Base-by-base conservation (phyloP, 2,797 vertebrate species). In the Coregonus suidteri region DNA sequence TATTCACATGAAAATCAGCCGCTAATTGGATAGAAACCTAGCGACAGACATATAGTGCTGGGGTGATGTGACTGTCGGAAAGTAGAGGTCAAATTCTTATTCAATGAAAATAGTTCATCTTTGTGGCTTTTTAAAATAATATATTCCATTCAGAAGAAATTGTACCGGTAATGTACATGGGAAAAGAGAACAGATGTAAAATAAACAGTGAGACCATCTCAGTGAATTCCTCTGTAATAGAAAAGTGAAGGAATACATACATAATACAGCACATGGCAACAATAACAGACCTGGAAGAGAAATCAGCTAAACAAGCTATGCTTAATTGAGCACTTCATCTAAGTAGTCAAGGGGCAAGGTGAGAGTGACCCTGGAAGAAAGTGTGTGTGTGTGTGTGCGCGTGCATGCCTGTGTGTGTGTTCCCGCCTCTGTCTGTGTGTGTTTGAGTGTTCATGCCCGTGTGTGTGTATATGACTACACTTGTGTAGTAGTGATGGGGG, bases 241-340 rank as follows among this genome's bases (percentile, higher is more conserved):
- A 75, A 79, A 83, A 83, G 79, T 74, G 75, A 82, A 84, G 78
- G 78, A 80, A 74, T 75, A 69, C 79, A 11, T 47, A 47, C 41
- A 93, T 94, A 93, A 81, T 75, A 52, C 81, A 81, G 92, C 91
- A 93, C 91, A 94, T 93, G 93, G 93, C 92, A 93, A 84, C 88
- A 92, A 94, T 94, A 93, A 93, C 84, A 90, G 81, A 88, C 90
- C 77, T 82, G 87, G 85, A 84, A 89, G 81, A 89, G 85, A 93
- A 92, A 93, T 93, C 86, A 85, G 88, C 90, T 90, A 88, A 94
- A 91, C 91, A 92, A 91, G 91, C 91, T 88, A 87, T 84, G 91
- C 87, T 91, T 94, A 94, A 95, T 94, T 93, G 91, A 94, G 91
- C 91, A 90, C 91, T 93, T 92, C 90, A 86, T 83, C 90, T 93